Base-by-base conservation (phyloP, 2,797 vertebrate genomes). In the Channa striata region DNA sequence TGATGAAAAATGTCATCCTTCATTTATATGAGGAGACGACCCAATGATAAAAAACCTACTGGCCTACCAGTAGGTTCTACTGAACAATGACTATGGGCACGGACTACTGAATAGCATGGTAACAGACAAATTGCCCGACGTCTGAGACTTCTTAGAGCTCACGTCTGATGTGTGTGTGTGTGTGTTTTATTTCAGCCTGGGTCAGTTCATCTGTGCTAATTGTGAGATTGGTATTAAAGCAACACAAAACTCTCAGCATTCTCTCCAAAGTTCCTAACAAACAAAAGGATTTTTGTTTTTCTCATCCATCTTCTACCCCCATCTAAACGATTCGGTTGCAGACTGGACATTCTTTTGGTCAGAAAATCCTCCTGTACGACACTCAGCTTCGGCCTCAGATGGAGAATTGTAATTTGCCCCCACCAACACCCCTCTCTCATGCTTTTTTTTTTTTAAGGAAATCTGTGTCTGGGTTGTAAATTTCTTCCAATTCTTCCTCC, bases 391-490 rank as follows among this genome's bases (percentile, higher is more conserved):
- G 85, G 81, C 85, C 89, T 91, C 64, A 82, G 72, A 89, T 74
- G 74, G 68, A 77, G 76, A 77, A 87, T 88, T 96, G 94, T 95
- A 96, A 97, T 97, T 95, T 95, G 93, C 95, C 77, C 94, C 17
- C 57, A 30, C 33, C 59, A 57, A n/a, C 54, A 66, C 51, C 62
- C 52, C 53, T 16, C 64, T 47, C 34, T 39, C 42, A 69, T 50
- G 36, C 1, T 95, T 96, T 96, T 86, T 87, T 72, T 1, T 96
- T 96, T 96, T 87, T 87, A 74, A 80, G 89, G 80, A 93, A 93
- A 91, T 93, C 87, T 90, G 94, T 96, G 96, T 97, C 97, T 97
- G 95, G 96, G 95, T 96, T 96, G 96, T 98, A 98, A 97, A 97
- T 99, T 98, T 96, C 95, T 94, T 95, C 95, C 96, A 96, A 96